phyloP scores from a whole-genome alignment of 1,140 invertebrate species.

The Megalopta genalis region DNA sequence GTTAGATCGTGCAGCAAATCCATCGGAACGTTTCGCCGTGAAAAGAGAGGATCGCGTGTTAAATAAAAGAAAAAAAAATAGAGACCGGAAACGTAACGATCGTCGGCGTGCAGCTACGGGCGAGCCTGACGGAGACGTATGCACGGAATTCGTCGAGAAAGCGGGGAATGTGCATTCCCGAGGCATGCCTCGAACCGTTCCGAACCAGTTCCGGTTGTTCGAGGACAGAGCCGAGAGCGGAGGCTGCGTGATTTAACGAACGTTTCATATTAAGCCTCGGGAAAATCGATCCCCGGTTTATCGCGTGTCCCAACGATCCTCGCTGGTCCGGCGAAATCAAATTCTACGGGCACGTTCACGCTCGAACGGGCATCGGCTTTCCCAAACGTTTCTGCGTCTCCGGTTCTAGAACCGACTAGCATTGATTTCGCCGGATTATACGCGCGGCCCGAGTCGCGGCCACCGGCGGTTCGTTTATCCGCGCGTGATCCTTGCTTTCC shows the following conservation, averaged over 20 bases:
- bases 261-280: neutral
- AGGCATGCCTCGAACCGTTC: conserved; percentile 23
- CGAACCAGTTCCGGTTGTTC: conserved; percentile 10
- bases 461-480: neutral
- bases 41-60: neutral
- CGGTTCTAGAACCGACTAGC: neutral
- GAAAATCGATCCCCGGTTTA: conserved; percentile 23
- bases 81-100: neutral
- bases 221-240: no score
- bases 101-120: conserved; percentile 14
- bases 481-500: neutral
- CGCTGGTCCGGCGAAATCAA: neutral
- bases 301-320: neutral
- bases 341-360: neutral
- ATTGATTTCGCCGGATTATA: neutral
- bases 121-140: conserved; percentile 41
- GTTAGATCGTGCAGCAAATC: neutral
- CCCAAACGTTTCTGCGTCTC: neutral
- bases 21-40: neutral
- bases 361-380: no score
- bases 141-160: conserved; percentile 45
- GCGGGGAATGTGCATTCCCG: conserved; percentile 12
- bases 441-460: no score
- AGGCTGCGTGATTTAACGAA: conserved; percentile 14
- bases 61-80: no score